A percentile compares a stretch with the other conserved stretches of the same genome.
These are phyloP conservation scores for Bellardia pandia DNA, from an alignment of 2,888 invertebrate species.

Conservation along the genomic window DNA sequence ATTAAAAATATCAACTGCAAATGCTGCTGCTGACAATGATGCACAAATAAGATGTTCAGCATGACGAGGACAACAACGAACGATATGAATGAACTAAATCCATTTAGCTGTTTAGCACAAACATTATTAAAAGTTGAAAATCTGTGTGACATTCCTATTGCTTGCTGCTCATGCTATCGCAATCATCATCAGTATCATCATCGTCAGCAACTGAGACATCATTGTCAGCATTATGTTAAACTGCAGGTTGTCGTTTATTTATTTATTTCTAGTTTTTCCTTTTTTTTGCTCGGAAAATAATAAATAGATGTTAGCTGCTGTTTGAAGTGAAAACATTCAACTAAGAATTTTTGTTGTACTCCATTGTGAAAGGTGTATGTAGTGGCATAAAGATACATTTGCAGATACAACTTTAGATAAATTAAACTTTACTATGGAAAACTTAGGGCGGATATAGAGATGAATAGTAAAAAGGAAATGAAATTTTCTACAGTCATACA, in stretches of 20 bases:
- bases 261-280: background rate
- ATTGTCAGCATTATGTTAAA: constrained; percentile 25
- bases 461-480: constrained; percentile 34
- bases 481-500: constrained; percentile 33
- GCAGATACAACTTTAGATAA: constrained; percentile 10
- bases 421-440: background rate
- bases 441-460: constrained; percentile 10
- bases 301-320: constrained; percentile 53
- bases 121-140: constrained; percentile 16
- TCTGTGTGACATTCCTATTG: background rate
- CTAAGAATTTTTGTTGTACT: constrained; percentile 33
- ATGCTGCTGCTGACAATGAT: constrained; percentile 36
- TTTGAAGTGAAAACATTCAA: constrained; percentile 57
- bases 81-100: constrained; percentile 29
- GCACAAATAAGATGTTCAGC: constrained; percentile 28
- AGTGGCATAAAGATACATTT: background rate
- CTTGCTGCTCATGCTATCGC: constrained; percentile 12
- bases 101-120: background rate
- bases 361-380: constrained; percentile 31
- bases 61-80: constrained; percentile 25
- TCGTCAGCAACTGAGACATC: background rate
- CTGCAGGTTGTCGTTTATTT: constrained; percentile 51
- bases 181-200: constrained; percentile 24
- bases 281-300: constrained; percentile 28
- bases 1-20: constrained; percentile 47